Percentiles rank a stretch among this genome's conserved stretches.
phyloP scores from a whole-genome alignment of 1,140 invertebrate genomes.

The Arion vulgaris region DNA sequence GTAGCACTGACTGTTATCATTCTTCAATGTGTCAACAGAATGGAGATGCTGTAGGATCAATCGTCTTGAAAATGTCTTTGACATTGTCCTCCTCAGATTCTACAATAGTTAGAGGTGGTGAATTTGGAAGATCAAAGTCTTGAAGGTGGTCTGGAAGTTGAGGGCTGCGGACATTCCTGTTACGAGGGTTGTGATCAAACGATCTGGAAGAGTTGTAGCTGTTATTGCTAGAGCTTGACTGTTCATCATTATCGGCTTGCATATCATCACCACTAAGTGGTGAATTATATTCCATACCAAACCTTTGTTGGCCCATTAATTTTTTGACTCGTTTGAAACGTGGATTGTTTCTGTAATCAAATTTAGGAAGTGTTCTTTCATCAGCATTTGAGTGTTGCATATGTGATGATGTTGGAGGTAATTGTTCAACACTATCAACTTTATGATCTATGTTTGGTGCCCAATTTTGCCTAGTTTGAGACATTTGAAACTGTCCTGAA shows the following conservation, averaged over 20 bases:
- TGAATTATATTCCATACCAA: conserved; percentile 67
- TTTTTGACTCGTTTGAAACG: conserved; percentile 62
- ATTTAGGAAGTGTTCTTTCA: conserved; percentile 47
- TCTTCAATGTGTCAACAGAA: conserved; percentile 67
- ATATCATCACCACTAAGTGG: conserved; percentile 59
- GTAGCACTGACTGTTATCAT: too few relatives aligned
- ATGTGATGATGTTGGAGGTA: background rate
- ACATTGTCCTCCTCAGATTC: conserved; percentile 47
- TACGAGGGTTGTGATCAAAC: conserved; percentile 42
- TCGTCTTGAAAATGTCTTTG: conserved; percentile 69
- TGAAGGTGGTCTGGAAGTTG: conserved; percentile 33
- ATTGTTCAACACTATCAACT: background rate
- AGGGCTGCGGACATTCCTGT: conserved; percentile 41
- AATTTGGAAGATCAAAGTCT: conserved; percentile 34
- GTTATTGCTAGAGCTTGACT: conserved; percentile 45
- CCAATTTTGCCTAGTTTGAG: background rate
- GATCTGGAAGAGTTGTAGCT: conserved; percentile 60
- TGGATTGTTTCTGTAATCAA: conserved; percentile 68
- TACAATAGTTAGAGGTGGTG: conserved; percentile 11
- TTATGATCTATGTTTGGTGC: background rate
- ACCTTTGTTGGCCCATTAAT: conserved; percentile 53
- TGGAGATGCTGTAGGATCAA: conserved; percentile 71
- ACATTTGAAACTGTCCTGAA: background rate
- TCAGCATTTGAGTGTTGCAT: conserved; percentile 2
- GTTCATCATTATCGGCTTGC: conserved; percentile 38